phyloP scores from a whole-genome alignment of 2,797 vertebrate species.

The Calcarius lapponicus region DNA sequence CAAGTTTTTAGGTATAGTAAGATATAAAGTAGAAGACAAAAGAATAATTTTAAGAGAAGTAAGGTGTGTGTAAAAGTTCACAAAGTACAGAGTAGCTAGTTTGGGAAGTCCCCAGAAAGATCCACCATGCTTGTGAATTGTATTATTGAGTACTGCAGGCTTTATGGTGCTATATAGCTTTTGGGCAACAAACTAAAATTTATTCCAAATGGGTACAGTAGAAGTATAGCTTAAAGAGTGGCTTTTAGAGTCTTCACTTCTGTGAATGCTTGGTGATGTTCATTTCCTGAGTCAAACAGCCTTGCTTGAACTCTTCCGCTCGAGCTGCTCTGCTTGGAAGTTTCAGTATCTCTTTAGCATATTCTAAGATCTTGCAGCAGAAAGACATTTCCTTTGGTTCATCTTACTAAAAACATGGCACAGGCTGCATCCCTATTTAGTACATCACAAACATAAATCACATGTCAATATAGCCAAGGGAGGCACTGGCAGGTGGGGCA shows the following conservation, averaged over 20 bases:
- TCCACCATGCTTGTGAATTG: background rate
- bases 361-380: background rate
- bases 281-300: background rate
- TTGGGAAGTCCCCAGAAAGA: background rate
- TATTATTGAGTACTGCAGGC: background rate
- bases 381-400: background rate
- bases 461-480: background rate
- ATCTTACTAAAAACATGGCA: background rate
- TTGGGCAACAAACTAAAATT: background rate
- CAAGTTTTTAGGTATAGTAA: background rate
- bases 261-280: background rate
- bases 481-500: background rate
- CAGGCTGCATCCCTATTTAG: background rate
- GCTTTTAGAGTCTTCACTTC: background rate
- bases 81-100: background rate
- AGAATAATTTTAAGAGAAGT: background rate
- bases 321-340: background rate
- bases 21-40: background rate
- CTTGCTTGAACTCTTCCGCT: background rate
- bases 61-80: background rate
- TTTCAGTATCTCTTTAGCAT: background rate
- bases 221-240: background rate
- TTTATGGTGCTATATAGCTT: background rate
- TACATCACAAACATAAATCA: background rate
- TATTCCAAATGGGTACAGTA: background rate